Conservation (phyloP, 2,797 vertebrate species). For the Typhlichthys eigenmanni region DNA sequence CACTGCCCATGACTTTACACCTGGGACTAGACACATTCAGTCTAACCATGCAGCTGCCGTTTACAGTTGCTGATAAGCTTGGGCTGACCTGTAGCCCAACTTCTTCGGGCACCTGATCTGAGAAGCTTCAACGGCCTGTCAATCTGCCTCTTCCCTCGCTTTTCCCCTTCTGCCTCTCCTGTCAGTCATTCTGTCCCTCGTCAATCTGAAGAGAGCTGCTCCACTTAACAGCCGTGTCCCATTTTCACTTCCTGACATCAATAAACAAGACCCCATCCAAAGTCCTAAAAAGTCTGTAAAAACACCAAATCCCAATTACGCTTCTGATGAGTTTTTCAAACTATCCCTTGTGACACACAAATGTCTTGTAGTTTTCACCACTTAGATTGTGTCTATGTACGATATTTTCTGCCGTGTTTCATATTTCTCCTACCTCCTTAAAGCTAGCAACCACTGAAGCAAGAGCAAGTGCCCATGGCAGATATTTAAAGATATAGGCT, state of each 20-base stretch:
- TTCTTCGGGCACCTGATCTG: slow-evolving; percentile 1
- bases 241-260: neutral
- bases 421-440: too few species aligned
- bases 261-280: neutral
- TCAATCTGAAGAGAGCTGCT: slow-evolving; percentile 4
- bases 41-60: slow-evolving; percentile 1
- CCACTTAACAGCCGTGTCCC: slow-evolving; percentile 1
- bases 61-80: neutral
- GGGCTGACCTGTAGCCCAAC: neutral
- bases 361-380: too few species aligned
- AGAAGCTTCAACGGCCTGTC: neutral
- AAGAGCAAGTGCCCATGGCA: too few species aligned
- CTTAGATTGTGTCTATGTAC: too few species aligned
- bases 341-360: too few species aligned
- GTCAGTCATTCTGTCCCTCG: slow-evolving; percentile 3
- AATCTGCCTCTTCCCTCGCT: neutral
- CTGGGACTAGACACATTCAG: too few species aligned
- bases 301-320: neutral
- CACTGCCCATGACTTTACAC: too few species aligned
- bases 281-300: neutral
- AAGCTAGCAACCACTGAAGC: too few species aligned
- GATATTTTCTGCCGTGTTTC: too few species aligned
- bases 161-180: neutral
- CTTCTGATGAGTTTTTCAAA: too few species aligned
- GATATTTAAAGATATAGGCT: too few species aligned